Base-by-base conservation (phyloP, 2,113 vertebrate genomes). In the Brachypteracias leptosomus region DNA sequence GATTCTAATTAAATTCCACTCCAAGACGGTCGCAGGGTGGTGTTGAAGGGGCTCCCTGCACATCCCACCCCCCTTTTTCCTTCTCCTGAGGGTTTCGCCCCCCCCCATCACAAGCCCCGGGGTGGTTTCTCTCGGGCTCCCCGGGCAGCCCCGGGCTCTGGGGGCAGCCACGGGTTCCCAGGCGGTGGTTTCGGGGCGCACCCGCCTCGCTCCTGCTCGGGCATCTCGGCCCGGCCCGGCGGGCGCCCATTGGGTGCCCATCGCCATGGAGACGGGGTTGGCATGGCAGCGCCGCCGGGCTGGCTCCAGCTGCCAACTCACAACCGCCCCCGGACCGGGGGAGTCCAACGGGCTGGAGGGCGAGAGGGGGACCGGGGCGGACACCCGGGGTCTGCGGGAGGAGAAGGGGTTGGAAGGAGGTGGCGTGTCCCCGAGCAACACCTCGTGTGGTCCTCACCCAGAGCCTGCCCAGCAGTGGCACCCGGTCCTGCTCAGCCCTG, bases 221-320 rank as follows among this genome's bases (percentile, higher is more conserved):
- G 73, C 89, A 94, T 87, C 65, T 81, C 38, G 92, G 93, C 86
- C 95, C 91, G 35, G 77, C 81, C 83, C 76, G 77, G 91, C 80
- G 21, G 94, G 85, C 29, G 24, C 92, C 88, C 91, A 95, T 92
- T 95, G 92, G 91, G 94, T 88, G 40, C 85, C 88, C 82, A 89
- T 96, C n/a, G 94, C 96, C 96, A 93, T 93, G 91, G 94, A 63
- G 96, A 96, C 82, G 47, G 84, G 88, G 97, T 97, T 97, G 97
- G 96, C 96, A 97, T 97, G 92, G 92, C 89, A 97, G 96, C 96
- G 5, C 40, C 47, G 47, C 90, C 72, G 42, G 51, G 84, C 73
- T 94, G 92, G 95, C 93, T 96, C 95, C 92, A 93, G 96, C 90
- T 93, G 93, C 52, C 77, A 25, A 40, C n/a, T 89, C 93, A 90